phyloP scores from a whole-genome alignment of 2,113 vertebrate species.

The Upupa epops region DNA sequence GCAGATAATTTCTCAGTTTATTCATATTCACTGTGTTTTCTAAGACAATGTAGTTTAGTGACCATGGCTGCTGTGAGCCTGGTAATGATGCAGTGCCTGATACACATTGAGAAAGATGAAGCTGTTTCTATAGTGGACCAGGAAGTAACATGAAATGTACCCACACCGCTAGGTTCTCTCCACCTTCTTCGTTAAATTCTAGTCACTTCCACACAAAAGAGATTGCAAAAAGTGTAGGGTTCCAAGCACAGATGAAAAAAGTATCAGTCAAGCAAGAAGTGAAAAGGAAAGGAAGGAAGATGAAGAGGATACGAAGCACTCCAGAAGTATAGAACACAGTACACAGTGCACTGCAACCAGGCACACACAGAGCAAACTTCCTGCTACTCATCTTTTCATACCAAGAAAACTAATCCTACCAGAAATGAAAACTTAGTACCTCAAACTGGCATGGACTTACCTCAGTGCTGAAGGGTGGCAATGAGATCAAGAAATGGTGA shows the following conservation, averaged over 20 bases:
- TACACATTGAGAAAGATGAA: rapidly evolving
- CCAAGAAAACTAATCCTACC: not conserved
- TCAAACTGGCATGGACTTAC: not conserved
- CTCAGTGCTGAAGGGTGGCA: not conserved
- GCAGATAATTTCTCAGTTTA: not conserved
- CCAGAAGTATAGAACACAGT: not conserved
- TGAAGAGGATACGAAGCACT: not conserved
- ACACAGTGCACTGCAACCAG: not conserved
- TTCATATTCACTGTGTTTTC: not conserved
- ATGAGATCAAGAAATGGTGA: not conserved
- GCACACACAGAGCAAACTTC: not conserved
- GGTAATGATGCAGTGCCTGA: not conserved
- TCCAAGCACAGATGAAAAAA: not conserved
- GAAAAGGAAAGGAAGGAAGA: not conserved
- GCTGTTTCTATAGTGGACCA: not conserved
- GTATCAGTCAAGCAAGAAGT: not conserved
- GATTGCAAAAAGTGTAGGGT: not conserved
- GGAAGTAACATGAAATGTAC: not conserved
- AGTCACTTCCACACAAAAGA: not conserved
- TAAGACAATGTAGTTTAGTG: not conserved
- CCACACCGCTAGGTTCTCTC: not conserved
- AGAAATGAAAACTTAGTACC: not conserved
- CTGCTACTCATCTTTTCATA: not conserved
- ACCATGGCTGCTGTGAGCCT: not conserved
- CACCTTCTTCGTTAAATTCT: not conserved